Percentiles rank a stretch among this genome's conserved stretches.
phyloP scores from a whole-genome alignment of 1,140 invertebrate genomes.

The Panonychus citri region DNA sequence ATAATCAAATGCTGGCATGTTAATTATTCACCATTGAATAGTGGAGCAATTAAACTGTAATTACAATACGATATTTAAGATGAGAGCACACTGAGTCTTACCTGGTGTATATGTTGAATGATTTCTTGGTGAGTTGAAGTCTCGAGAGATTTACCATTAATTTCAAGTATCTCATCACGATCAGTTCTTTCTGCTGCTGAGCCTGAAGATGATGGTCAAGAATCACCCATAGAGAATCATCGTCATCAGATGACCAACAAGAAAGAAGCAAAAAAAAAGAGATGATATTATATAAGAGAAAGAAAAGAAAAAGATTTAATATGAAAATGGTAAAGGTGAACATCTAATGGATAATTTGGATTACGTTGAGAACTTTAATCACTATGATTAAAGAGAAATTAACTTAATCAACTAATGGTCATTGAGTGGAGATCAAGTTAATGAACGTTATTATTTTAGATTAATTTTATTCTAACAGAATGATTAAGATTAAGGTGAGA shows the following conservation, averaged over 20 bases:
- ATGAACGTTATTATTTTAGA: no score
- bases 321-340: no score
- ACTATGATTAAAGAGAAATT: no score
- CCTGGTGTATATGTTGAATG: slow-evolving; percentile 78
- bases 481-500: no score
- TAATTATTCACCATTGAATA: neutral
- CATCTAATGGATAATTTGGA: no score
- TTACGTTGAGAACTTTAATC: no score
- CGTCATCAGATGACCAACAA: neutral
- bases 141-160: slow-evolving; percentile 69
- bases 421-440: no score
- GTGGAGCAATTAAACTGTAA: neutral
- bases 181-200: slow-evolving; percentile 74
- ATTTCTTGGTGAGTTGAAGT: slow-evolving; percentile 67
- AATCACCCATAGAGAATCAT: neutral
- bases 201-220: slow-evolving; percentile 31
- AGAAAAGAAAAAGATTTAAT: neutral
- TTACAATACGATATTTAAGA: neutral
- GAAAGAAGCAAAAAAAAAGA: neutral
- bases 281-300: no score
- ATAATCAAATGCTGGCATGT: neutral
- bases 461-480: no score
- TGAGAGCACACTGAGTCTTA: slow-evolving; percentile 20
- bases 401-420: no score
- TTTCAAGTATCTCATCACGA: slow-evolving; percentile 83